phyloP scores from a whole-genome alignment of 2,888 invertebrate genomes.

The Athalia circularis region DNA sequence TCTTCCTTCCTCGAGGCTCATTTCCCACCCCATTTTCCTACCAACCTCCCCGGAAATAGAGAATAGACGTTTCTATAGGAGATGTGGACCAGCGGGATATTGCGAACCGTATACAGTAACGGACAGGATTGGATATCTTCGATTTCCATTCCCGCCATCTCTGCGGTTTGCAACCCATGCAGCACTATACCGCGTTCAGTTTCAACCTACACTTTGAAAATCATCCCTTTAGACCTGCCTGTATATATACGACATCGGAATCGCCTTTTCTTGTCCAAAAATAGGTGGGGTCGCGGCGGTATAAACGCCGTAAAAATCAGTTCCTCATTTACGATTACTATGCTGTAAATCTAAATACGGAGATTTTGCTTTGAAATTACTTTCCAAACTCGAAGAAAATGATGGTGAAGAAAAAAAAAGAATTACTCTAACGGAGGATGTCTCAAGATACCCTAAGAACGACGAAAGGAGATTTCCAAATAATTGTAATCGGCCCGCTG shows the following conservation, averaged over 20 bases:
- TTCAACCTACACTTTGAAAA: neutral
- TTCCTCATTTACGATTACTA: neutral
- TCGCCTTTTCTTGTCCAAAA: slow-evolving; percentile 4
- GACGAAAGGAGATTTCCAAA: slow-evolving; percentile 13
- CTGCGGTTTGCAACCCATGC: slow-evolving; percentile 24
- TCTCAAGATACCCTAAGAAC: slow-evolving; percentile 1
- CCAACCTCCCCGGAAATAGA: slow-evolving; percentile 38
- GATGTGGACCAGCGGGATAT: slow-evolving; percentile 44
- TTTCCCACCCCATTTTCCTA: slow-evolving; percentile 22
- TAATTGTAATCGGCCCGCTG: neutral
- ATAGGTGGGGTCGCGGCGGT: neutral
- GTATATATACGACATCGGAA: slow-evolving; percentile 16
- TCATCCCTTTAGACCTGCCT: neutral
- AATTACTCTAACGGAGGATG: neutral
- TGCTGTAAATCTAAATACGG: neutral
- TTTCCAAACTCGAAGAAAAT: neutral
- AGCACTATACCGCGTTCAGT: neutral
- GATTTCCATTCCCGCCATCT: slow-evolving; percentile 41
- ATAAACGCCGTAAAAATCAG: neutral
- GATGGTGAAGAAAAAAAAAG: neutral
- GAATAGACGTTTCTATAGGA: slow-evolving; percentile 42
- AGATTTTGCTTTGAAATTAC: slow-evolving; percentile 2
- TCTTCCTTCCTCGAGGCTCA: slow-evolving; percentile 47
- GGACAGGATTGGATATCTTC: slow-evolving; percentile 43
- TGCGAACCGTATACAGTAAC: slow-evolving; percentile 20